Base-by-base conservation (phyloP, 2,888 invertebrate genomes). In the Anodontia alba region DNA sequence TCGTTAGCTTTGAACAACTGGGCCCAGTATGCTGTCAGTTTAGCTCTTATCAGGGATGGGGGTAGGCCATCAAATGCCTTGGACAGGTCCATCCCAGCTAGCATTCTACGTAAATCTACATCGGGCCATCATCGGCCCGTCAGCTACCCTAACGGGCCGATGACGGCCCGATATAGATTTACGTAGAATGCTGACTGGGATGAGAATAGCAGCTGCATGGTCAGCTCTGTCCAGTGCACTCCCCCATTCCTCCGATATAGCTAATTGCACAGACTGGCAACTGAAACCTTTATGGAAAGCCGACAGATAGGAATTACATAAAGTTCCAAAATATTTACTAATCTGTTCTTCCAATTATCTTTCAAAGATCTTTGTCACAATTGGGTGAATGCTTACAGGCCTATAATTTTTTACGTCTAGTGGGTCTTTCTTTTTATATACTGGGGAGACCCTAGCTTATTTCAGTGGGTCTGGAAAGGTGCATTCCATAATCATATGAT, bases 201-300 rank as follows among this genome's bases (percentile, higher is more conserved):
- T 51, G 51, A 51, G 51, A n/a, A 51, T 51, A n/a, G 51, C 51
- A n/a, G 51, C 51, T n/a, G n/a, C 51, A 51, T 51, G 23, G 20
- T 8, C 20, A 51, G 5, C 23, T n/a, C 51, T 51, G 51, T 51
- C 51, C 51, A 51, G 20, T 15, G 51, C 8, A 15, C 8, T 51
- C 51, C 51, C 15, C 51, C 51, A 51, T 51, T 51, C 51, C 20
- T 51, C 51, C 5, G 51, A 5, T 15, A 51, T 51, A 5, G 51
- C 51, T 51, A 51, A 20, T 5, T 17, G 12, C 15, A 51, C 51
- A 17, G 51, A 51, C 23, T 51, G n/a, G n/a, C n/a, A n/a, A n/a
- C n/a, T n/a, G n/a, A n/a, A n/a, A n/a, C n/a, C n/a, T n/a, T n/a
- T n/a, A n/a, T n/a, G n/a, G n/a, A n/a, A n/a, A n/a, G n/a, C n/a